These are phyloP conservation scores for Lagria hirta DNA, from an alignment of 2,888 invertebrate genomes.

Conservation along the genomic window DNA sequence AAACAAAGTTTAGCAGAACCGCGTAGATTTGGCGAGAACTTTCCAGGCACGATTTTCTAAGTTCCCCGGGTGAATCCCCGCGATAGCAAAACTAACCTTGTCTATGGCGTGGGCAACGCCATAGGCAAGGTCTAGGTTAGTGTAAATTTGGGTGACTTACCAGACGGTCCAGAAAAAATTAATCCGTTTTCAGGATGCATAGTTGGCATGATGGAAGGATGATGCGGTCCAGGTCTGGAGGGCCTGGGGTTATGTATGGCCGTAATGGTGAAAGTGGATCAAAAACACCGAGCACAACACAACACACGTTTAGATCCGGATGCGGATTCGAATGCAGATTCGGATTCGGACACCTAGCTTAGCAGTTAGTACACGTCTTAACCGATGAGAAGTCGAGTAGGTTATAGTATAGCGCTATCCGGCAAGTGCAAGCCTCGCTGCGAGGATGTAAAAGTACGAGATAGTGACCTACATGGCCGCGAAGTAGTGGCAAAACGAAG, in stretches of 20 bases:
- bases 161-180: conserved; percentile 50
- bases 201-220: no score
- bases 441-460: conserved; percentile 54
- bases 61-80: conserved; percentile 35
- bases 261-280: conserved; percentile 47
- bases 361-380: conserved; percentile 42
- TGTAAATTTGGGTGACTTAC: conserved; percentile 36
- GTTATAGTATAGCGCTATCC: conserved; percentile 34
- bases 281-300: conserved; percentile 24
- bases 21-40: no score
- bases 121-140: neutral
- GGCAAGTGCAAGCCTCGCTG: conserved; percentile 48
- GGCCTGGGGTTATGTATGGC: conserved; percentile 42
- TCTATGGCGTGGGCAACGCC: no score
- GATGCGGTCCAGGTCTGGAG: conserved; percentile 26
- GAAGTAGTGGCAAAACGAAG: conserved; percentile 55
- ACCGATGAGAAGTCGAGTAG: conserved; percentile 36
- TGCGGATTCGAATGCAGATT: conserved; percentile 35
- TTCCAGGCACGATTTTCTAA: conserved; percentile 42
- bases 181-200: conserved; percentile 54
- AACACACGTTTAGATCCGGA: conserved; percentile 37
- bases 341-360: no score
- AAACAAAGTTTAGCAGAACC: no score
- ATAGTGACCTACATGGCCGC: conserved; percentile 55
- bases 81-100: no score